Conservation (phyloP, 2,797 vertebrate species). For the Eleutherodactylus coqui region DNA sequence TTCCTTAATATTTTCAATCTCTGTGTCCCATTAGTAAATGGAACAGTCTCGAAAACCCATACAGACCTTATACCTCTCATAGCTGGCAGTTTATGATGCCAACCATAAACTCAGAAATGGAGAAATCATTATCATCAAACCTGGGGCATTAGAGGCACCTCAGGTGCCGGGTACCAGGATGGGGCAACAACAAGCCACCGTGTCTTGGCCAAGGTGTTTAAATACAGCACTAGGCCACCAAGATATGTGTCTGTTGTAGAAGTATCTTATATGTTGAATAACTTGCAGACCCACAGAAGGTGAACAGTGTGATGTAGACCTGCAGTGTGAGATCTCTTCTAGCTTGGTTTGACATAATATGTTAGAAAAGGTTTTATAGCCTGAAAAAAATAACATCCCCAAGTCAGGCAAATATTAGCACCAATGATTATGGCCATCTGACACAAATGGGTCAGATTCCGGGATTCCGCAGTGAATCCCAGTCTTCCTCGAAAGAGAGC, state of each 20-base stretch:
- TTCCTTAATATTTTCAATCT: too few species aligned
- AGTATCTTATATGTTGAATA: neutral
- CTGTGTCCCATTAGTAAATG: neutral
- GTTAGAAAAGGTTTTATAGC: constrained; percentile 56
- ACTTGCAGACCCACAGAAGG: neutral
- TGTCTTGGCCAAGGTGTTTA: neutral
- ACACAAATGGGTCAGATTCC: too few species aligned
- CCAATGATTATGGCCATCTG: too few species aligned
- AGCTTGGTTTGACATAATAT: neutral
- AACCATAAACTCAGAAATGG: neutral
- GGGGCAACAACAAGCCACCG: neutral
- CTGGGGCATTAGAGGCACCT: neutral
- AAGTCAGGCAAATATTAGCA: neutral
- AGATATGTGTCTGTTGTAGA: neutral
- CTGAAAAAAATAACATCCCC: constrained; percentile 12
- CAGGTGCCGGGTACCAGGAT: neutral
- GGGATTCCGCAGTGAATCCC: too few species aligned
- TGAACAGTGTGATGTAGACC: neutral
- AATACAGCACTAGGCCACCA: neutral
- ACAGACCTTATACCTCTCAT: neutral
- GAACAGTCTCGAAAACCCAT: neutral
- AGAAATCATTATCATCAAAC: neutral
- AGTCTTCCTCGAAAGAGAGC: too few species aligned
- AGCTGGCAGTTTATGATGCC: neutral
- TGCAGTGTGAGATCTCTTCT: neutral